Evolutionary conservation across 2,113 vertebrate genomes (phyloP), one percentile per base, ranked within the genome.

Genomic region (Percina caprodes): DNA sequence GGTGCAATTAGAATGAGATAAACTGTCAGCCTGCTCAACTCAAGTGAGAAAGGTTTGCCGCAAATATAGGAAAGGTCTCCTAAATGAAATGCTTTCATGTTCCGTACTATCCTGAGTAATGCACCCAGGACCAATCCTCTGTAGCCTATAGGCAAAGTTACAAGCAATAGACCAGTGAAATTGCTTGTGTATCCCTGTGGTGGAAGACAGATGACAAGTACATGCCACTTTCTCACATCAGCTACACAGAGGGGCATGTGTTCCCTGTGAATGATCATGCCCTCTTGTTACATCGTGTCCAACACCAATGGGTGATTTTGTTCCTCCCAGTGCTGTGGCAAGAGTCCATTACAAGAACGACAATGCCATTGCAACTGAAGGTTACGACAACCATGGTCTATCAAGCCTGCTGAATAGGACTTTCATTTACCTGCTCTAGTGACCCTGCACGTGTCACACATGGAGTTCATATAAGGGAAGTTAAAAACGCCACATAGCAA

Each of bases 351-450:
- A 86, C 46, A 60, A 73, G 67, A 84, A 69, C 51, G 65, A 82
- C 88, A 79, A 39, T 21, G 60, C 51, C 58, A 84, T 82, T 87
- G 75, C 30, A 67, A 78, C 35, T 77, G 77, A 87, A 90, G 78
- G 80, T 90, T 80, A 88, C 39, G 75, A 71, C 82, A 55, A 69
- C 54, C 4, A 21, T 58, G 58, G 51, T 77, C 26, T 14, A 71
- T 90, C 69, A 65, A 54, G 77, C 39, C 48, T 73, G 35, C 74
- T 51, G 23, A 86, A 87, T 70, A 70, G 23, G 51, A 56, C 73
- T 69, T 84, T 83, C 21, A 79, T 87, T 83, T 79, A 85, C 63
- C 74, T 69, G 71, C 66, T 74, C 58, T 69, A 69, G 66, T 80
- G 77, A 87, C 66, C 75, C 58, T 65, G 35, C 52, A 23, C 5